Percentiles rank a stretch among this genome's conserved stretches.
phyloP scores from a whole-genome alignment of 2,797 vertebrate species.

The Lutjanus argentimaculatus region DNA sequence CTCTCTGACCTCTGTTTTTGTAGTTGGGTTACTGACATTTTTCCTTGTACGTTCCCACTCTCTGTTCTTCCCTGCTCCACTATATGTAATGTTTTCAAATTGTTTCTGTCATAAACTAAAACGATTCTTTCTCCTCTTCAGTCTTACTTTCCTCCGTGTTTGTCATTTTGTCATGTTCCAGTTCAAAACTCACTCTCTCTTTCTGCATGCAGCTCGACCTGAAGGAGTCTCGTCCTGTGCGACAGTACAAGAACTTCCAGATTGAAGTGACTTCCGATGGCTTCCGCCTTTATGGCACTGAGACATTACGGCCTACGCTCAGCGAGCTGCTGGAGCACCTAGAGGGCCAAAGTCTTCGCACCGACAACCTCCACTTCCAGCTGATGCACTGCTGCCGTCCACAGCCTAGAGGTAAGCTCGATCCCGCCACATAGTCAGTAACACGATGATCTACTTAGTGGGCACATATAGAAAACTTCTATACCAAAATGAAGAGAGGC shows the following conservation, averaged over 20 bases:
- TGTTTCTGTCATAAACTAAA: neutral
- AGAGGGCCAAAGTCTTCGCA: conserved; percentile 92
- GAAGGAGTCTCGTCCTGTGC: conserved; percentile 63
- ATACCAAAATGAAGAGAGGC: neutral
- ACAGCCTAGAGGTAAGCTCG: conserved; percentile 92
- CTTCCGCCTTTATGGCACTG: conserved; percentile 90
- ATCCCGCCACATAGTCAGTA: neutral
- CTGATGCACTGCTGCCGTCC: conserved; percentile 94
- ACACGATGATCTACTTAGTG: neutral
- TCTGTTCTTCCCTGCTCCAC: neutral
- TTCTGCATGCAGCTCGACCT: conserved; percentile 63
- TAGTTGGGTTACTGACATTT: neutral
- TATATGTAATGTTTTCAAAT: neutral
- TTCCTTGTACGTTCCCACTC: neutral
- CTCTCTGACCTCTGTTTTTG: neutral
- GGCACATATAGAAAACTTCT: neutral
- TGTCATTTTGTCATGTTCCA: neutral
- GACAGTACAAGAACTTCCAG: conserved; percentile 98
- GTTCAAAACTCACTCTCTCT: neutral
- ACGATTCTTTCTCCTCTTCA: neutral
- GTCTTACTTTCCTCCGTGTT: neutral
- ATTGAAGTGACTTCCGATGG: conserved; percentile 88
- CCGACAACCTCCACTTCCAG: conserved; percentile 94
- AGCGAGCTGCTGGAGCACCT: conserved; percentile 93
- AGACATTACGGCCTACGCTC: conserved; percentile 86